These are phyloP conservation scores for Aphrophora alni DNA, from an alignment of 2,888 invertebrate species.

Conservation along the genomic window DNA sequence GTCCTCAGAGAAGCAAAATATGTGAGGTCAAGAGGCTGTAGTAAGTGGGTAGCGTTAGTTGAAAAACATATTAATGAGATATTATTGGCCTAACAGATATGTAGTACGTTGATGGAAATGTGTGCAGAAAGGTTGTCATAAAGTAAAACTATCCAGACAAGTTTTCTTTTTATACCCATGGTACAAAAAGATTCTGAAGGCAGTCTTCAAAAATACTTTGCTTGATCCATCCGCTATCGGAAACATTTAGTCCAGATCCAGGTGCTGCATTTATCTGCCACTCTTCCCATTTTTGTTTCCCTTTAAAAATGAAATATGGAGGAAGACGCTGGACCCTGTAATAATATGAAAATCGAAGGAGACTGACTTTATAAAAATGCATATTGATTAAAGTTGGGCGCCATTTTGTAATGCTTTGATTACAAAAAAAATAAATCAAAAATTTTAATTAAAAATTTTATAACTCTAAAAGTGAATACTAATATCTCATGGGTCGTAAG, in stretches of 20 bases:
- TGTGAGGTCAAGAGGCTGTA: conserved; percentile 23
- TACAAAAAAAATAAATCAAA: too few relatives aligned
- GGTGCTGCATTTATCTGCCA: not conserved
- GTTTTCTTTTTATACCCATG: not conserved
- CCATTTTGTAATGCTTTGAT: too few relatives aligned
- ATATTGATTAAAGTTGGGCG: too few relatives aligned
- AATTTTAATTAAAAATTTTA: too few relatives aligned
- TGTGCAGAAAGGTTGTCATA: conserved; percentile 10
- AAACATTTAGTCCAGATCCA: conserved; percentile 14
- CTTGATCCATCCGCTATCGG: conserved; percentile 1
- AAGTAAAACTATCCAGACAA: not conserved
- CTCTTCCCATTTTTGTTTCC: conserved; percentile 16
- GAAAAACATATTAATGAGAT: conserved; percentile 22
- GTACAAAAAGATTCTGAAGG: conserved; percentile 12
- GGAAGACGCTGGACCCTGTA: conserved; percentile 10
- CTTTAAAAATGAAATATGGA: conserved; percentile 13
- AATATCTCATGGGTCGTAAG: too few relatives aligned
- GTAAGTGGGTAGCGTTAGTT: conserved; percentile 24
- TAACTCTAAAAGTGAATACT: too few relatives aligned
- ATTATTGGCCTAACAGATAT: not conserved
- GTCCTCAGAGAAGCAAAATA: conserved; percentile 17
- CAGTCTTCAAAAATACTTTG: conserved; percentile 10
- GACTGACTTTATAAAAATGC: too few relatives aligned
- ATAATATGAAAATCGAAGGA: too few relatives aligned
- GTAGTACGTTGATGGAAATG: not conserved